Conservation (phyloP, 1,140 invertebrate genomes). For the Drosophila parvula region DNA sequence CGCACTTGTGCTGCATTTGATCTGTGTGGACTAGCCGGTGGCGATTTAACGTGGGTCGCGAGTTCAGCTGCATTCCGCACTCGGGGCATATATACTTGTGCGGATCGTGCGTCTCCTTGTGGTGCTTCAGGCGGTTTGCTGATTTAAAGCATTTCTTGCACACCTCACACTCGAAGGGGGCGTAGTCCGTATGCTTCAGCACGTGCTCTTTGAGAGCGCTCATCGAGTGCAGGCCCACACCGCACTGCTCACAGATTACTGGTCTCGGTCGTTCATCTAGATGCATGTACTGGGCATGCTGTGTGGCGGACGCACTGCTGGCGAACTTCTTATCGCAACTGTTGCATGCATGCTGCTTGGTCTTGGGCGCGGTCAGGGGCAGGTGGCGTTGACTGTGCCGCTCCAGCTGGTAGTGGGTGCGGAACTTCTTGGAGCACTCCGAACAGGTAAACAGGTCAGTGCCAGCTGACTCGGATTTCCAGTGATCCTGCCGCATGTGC, state of each 20-base stretch:
- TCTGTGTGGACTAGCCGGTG: conserved; percentile 85
- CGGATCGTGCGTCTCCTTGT: conserved; percentile 84
- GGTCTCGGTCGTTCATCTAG: conserved; percentile 82
- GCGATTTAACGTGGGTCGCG: conserved; percentile 84
- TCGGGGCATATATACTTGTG: conserved; percentile 85
- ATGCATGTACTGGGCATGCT: conserved; percentile 84
- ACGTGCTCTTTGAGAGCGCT: conserved; percentile 84
- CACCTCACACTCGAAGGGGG: conserved; percentile 84
- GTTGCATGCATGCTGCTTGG: conserved; percentile 55
- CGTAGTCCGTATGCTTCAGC: conserved; percentile 84
- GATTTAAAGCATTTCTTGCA: conserved; percentile 84
- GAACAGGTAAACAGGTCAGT: conserved; percentile 26
- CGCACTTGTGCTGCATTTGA: conserved; percentile 84
- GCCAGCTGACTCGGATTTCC: conserved; percentile 18
- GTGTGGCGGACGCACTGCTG: conserved; percentile 63
- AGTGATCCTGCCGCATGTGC: conserved; percentile 59
- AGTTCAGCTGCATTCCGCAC: conserved; percentile 85
- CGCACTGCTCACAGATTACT: conserved; percentile 85
- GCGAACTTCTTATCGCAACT: conserved; percentile 77
- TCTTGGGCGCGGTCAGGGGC: conserved; percentile 50
- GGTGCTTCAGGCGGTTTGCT: conserved; percentile 64
- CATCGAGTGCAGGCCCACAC: conserved; percentile 84
- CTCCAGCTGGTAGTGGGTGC: conserved; percentile 43
- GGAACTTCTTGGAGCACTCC: conserved; percentile 60
- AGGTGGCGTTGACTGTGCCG: conserved; percentile 59